These are phyloP conservation scores for Drosophila repletoides DNA, from an alignment of 1,140 invertebrate species.

Conservation along the genomic window DNA sequence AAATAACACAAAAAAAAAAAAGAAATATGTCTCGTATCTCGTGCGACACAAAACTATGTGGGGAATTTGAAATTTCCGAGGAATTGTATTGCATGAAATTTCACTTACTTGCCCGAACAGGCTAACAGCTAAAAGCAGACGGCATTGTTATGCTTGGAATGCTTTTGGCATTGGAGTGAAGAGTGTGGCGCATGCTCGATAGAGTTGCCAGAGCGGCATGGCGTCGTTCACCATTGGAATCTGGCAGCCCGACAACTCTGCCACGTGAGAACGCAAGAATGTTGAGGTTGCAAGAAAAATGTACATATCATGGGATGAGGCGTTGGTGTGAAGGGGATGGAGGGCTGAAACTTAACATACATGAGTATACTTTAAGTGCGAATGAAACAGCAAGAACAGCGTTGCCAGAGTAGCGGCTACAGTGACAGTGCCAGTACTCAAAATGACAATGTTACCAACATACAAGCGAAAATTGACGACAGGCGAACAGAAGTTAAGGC, in stretches of 20 bases:
- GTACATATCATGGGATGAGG: too few species aligned
- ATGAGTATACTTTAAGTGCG: conserved; percentile 14
- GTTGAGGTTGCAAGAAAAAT: conserved; percentile 26
- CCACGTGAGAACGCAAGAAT: conserved; percentile 31
- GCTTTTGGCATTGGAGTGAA: conserved; percentile 50
- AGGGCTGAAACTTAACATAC: too few species aligned
- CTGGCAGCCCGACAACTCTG: conserved; percentile 41
- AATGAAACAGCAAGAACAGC: conserved; percentile 46
- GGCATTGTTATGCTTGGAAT: conserved; percentile 71
- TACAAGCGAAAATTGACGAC: conserved; percentile 64
- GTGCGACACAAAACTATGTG: conserved; percentile 64
- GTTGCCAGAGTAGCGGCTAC: conserved; percentile 44
- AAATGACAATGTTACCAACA: conserved; percentile 76
- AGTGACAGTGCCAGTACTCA: conserved; percentile 48
- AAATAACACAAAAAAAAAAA: neutral
- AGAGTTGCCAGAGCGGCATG: conserved; percentile 41
- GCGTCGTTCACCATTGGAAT: conserved; percentile 31
- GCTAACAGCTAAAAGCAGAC: conserved; percentile 68
- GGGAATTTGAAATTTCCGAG: conserved; percentile 81
- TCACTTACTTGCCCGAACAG: conserved; percentile 76
- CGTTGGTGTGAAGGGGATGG: too few species aligned
- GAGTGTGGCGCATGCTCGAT: conserved; percentile 18
- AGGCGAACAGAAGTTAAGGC: conserved; percentile 47
- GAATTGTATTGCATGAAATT: conserved; percentile 80
- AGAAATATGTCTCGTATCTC: too few species aligned